phyloP scores from a whole-genome alignment of 2,113 vertebrate genomes.

The Montifringilla adamsi region DNA sequence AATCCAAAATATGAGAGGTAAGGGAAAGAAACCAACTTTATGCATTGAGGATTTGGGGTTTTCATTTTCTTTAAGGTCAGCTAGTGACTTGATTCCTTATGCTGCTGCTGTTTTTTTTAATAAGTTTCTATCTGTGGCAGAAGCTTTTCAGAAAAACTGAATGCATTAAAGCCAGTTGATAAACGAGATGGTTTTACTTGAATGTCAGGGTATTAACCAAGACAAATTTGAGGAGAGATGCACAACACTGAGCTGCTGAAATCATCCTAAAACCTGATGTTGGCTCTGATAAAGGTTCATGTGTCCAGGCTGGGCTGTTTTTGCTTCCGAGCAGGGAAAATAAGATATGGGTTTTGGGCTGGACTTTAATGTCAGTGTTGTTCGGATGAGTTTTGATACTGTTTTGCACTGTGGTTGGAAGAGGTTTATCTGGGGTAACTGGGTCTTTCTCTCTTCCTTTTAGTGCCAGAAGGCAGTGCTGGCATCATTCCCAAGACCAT shows the following conservation, averaged over 20 bases:
- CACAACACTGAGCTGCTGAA: neutral
- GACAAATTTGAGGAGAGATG: neutral
- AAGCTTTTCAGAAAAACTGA: slow-evolving; percentile 39
- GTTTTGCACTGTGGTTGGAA: neutral
- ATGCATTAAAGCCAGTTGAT: slow-evolving; percentile 27
- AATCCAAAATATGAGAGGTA: slow-evolving; percentile 38
- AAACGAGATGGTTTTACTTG: slow-evolving; percentile 20
- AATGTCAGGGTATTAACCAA: slow-evolving; percentile 42
- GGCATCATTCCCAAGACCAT: slow-evolving; percentile 90
- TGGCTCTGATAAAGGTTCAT: neutral
- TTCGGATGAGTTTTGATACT: neutral
- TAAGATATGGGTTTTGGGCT: neutral
- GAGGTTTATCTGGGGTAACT: neutral
- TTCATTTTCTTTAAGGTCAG: slow-evolving; percentile 63
- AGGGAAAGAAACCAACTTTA: neutral
- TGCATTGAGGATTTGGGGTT: slow-evolving; percentile 44
- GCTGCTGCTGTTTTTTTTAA: neutral
- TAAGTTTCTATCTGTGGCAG: slow-evolving; percentile 19
- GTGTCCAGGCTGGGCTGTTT: neutral
- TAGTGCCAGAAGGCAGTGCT: slow-evolving; percentile 85
- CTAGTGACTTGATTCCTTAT: neutral
- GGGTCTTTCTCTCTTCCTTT: neutral
- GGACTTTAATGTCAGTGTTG: neutral
- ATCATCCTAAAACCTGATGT: neutral
- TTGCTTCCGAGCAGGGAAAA: neutral